Base-by-base conservation (phyloP, 2,888 invertebrate genomes). In the Eurytoma californica region DNA sequence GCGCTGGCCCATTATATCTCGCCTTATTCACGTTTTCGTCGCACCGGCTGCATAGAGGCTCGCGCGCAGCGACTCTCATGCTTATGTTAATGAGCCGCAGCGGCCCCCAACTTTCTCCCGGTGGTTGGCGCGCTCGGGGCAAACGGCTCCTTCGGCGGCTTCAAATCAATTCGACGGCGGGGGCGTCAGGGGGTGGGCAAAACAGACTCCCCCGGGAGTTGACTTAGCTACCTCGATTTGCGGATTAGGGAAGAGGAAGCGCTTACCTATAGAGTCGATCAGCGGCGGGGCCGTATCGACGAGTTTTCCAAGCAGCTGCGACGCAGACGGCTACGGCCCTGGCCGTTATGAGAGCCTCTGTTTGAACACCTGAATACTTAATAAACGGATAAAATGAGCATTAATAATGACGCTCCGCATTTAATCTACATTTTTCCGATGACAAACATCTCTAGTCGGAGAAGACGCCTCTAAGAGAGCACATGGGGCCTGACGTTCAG, bases 381-480 rank as follows among this genome's bases (percentile, higher is more conserved):
- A 88, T 88, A 90, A 90, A 90, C 87, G 89, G 88, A 89, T 89
- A 89, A 81, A 90, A 90, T 88, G 89, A 89, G 89, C 89, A 90
- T 89, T 89, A 89, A 89, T 90, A 89, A 90, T 88, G 86, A 86
- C 86, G 84, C 85, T 87, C 86, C 86, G 85, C 85, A 86, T 84
- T 84, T 87, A 88, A 89, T 90, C 88, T 84, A 89, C 88, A 89
- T 88, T 86, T 89, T 85, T 86, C 85, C 84, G 85, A 86, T 85
- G 87, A 86, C 85, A 86, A 87, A 86, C 84, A 84, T 82, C 79
- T 83, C 85, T 87, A 88, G 88, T 88, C 85, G 85, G 84, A 84
- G 84, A 84, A 86, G 87, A 87, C 84, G 84, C 82, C 83, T 86
- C 83, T 83, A 68, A 47, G 65, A 72, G 83, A 81, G 81, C 83